A percentile compares a stretch with the other conserved stretches of the same genome.
Conservation (phyloP, 2,888 invertebrate genomes). For the Meghimatium bilineatum region DNA sequence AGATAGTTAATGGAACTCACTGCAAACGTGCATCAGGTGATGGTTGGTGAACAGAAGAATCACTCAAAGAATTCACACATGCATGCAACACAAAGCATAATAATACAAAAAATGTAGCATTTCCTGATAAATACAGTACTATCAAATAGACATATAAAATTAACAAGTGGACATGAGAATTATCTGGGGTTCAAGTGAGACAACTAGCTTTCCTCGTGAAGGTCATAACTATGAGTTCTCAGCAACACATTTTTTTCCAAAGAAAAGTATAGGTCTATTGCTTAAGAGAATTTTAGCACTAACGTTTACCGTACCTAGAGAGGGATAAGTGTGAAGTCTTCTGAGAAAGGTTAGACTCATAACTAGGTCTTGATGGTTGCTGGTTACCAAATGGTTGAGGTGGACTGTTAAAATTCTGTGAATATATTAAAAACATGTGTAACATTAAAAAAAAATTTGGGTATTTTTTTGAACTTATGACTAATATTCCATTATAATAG, state of each 20-base stretch:
- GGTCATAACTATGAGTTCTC: no score
- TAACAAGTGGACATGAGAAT: no score
- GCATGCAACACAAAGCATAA: background rate
- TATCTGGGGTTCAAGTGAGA: no score
- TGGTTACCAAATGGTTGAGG: constrained; percentile 67
- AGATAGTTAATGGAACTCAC: background rate
- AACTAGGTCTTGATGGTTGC: constrained; percentile 53
- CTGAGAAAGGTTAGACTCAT: constrained; percentile 58
- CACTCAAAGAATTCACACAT: background rate
- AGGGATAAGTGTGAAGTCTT: constrained; percentile 62
- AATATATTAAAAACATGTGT: constrained; percentile 15
- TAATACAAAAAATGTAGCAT: background rate
- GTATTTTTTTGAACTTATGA: no score
- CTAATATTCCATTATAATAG: no score
- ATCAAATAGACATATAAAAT: no score
- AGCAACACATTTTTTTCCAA: no score
- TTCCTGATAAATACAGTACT: background rate
- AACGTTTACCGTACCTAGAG: constrained; percentile 33
- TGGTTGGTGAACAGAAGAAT: background rate
- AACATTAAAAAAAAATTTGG: background rate
- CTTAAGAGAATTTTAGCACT: no score
- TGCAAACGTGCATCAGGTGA: background rate
- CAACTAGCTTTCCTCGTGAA: no score
- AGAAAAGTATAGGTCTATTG: no score
- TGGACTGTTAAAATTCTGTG: constrained; percentile 68